phyloP scores from a whole-genome alignment of 2,113 vertebrate species.

The Tautogolabrus adspersus region DNA sequence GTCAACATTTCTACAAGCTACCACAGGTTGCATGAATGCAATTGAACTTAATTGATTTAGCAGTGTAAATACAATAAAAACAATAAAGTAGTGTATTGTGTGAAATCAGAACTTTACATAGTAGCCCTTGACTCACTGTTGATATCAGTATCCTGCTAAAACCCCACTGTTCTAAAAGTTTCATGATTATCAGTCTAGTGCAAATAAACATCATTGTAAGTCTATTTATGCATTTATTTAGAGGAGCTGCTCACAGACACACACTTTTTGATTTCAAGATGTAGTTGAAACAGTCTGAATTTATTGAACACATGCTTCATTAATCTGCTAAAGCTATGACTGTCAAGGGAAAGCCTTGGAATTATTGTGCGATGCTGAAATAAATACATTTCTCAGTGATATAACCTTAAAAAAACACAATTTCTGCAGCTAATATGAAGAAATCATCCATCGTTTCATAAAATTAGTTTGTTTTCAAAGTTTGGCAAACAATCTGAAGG shows the following conservation, averaged over 20 bases:
- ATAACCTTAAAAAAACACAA: no score
- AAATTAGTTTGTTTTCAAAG: slow-evolving; percentile 7
- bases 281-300: neutral
- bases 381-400: no score
- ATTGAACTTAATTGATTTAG: no score
- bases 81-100: no score
- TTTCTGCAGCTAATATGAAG: neutral
- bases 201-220: neutral
- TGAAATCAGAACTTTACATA: neutral
- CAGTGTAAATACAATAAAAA: no score
- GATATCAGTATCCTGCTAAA: neutral
- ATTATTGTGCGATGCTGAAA: no score
- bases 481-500: neutral
- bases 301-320: neutral
- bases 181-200: neutral
- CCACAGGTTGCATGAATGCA: no score
- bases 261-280: slow-evolving; percentile 15
- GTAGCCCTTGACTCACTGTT: neutral
- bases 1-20: no score
- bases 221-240: neutral
- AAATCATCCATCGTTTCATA: neutral
- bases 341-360: no score
- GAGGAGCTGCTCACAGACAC: slow-evolving; percentile 11
- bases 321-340: no score
- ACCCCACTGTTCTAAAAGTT: neutral